Percentiles rank a stretch among this genome's conserved stretches.
phyloP scores from a whole-genome alignment of 1,140 invertebrate genomes.

The Brachionus sp. region DNA sequence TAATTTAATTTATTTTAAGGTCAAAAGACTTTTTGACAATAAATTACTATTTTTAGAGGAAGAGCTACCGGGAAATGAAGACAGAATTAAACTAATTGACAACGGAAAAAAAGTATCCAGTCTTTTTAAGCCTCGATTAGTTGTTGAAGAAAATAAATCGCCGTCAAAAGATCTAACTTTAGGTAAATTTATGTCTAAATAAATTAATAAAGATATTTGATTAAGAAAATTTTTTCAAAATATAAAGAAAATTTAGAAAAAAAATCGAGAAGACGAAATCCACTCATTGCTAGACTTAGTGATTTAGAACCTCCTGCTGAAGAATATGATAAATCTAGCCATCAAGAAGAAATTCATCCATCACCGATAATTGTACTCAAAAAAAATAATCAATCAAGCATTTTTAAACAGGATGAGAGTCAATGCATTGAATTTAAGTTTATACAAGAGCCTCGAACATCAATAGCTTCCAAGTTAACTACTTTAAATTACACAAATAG shows the following conservation, averaged over 20 bases:
- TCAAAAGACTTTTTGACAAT: conserved; percentile 28
- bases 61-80: neutral
- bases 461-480: neutral
- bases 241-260: neutral
- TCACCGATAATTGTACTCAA: neutral
- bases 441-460: neutral
- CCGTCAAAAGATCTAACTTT: neutral
- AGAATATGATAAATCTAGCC: neutral
- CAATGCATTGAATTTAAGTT: neutral
- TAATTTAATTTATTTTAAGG: neutral
- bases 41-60: neutral
- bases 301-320: neutral
- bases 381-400: neutral
- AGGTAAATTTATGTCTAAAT: neutral
- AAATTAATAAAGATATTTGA: neutral
- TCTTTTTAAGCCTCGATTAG: neutral
- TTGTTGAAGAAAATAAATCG: neutral
- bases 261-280: neutral
- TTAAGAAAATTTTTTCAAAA: neutral
- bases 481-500: neutral
- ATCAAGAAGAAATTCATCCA: neutral
- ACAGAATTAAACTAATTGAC: neutral
- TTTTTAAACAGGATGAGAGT: neutral
- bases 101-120: neutral
- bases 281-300: neutral